These are phyloP conservation scores for Menidia beryllina DNA, from an alignment of 2,113 vertebrate genomes.

Conservation along the genomic window DNA sequence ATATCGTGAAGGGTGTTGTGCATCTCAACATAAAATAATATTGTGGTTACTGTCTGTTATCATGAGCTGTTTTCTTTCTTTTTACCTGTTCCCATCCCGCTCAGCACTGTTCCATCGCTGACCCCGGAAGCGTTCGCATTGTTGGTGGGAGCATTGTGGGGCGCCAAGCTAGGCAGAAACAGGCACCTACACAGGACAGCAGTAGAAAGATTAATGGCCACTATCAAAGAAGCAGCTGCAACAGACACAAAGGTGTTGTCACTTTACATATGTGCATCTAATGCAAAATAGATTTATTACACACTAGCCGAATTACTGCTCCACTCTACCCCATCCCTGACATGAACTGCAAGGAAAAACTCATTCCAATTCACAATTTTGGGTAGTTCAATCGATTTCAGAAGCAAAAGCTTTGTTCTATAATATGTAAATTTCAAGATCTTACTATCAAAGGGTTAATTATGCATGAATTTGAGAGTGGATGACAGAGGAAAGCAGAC, in stretches of 20 bases:
- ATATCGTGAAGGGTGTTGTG: too few relatives aligned
- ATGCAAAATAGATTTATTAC: background rate
- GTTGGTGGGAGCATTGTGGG: slow-evolving; percentile 92
- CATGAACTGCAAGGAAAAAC: background rate
- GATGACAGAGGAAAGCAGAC: slow-evolving; percentile 33
- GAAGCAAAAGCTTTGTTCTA: slow-evolving; percentile 15
- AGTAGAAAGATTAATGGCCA: slow-evolving; percentile 14
- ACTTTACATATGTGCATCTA: background rate
- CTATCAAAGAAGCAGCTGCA: slow-evolving; percentile 12
- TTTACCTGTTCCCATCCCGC: slow-evolving; percentile 92
- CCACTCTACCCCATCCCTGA: background rate
- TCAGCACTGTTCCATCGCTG: slow-evolving; percentile 91
- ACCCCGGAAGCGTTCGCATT: slow-evolving; percentile 90
- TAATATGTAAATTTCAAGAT: slow-evolving; percentile 28
- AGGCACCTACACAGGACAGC: slow-evolving; percentile 84
- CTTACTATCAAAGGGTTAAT: slow-evolving; percentile 17
- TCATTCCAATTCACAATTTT: background rate
- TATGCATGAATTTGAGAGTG: slow-evolving; percentile 16
- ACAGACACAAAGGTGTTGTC: background rate
- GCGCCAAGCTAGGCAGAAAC: slow-evolving; percentile 96
- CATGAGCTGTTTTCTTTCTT: background rate
- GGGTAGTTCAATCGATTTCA: background rate
- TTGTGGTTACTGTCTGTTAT: too few relatives aligned
- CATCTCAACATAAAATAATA: too few relatives aligned
- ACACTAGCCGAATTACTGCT: background rate